Base-by-base conservation (phyloP, 2,113 vertebrate genomes). In the Malurus cyaneus region DNA sequence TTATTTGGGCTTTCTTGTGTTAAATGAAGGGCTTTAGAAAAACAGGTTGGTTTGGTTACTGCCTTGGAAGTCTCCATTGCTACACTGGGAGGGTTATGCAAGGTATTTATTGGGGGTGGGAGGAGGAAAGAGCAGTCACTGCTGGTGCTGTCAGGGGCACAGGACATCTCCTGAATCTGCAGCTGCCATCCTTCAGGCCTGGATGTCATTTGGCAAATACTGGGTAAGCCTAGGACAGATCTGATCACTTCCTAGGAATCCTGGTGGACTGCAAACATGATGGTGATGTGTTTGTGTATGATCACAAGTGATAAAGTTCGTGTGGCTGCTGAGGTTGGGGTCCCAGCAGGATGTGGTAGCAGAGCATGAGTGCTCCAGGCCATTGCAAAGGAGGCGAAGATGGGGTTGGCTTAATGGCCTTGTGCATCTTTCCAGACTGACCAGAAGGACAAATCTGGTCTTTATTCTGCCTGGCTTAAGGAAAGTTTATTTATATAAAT, bases 21-120 rank as follows among this genome's bases (percentile, higher is more conserved):
- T 94, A 77, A 90, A 24, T 29, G 64, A 67, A 91, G 50, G n/a
- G 28, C 54, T 62, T 50, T 67, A 28, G 66, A n/a, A 69, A 52
- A 93, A 54, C 66, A 83, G 74, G 81, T 89, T 93, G 2, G 64
- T 91, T 89, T 93, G 79, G 74, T 93, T 62, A 5, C 47, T 92
- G 56, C 60, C 71, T 29, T 47, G 64, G 26, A 72, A 82, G 67
- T 66, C 50, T 79, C 34, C 36, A 7, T 46, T 76, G 17, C 82
- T 73, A 1, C 49, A 4, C 36, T 29, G 26, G 28, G 71, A 59
- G 60, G 49, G 44, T 88, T 76, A 4, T 46, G 66, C 29, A 56
- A 71, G 59, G 41, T 61, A 61, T 96, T 92, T 93, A 42, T 2
- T 89, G 74, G 50, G 61, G 19, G 16, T 32, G 65, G 59, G 31